phyloP scores from a whole-genome alignment of 2,113 vertebrate genomes.

The Hyaena hyaena region DNA sequence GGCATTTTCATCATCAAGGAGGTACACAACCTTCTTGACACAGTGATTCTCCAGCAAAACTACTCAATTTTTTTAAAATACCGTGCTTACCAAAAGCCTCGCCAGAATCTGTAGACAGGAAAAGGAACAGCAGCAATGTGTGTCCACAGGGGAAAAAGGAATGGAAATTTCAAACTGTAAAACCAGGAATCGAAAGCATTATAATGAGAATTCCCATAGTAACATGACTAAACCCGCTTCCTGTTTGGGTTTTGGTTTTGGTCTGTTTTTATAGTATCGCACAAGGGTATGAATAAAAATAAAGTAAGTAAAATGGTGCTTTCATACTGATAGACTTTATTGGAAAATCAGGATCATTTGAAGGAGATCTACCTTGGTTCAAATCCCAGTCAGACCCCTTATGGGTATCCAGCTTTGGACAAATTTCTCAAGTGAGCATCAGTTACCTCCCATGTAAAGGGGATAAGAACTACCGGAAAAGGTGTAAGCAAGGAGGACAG shows the following conservation, averaged over 20 bases:
- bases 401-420: not conserved
- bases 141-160: not conserved
- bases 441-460: not conserved
- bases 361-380: not conserved
- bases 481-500: not conserved
- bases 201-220: not conserved
- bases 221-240: not conserved
- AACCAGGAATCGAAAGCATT: not conserved
- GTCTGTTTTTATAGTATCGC: not conserved
- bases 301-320: not conserved
- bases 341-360: not conserved
- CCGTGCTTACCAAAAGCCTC: not conserved
- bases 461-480: not conserved
- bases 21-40: constrained; percentile 59
- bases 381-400: not conserved
- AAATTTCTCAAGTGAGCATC: not conserved
- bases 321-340: not conserved
- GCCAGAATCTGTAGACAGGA: not conserved
- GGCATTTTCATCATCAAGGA: constrained; percentile 67
- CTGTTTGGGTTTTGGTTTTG: not conserved
- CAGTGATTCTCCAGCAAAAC: constrained; percentile 44
- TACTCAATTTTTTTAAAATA: not conserved
- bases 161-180: not conserved
- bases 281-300: not conserved
- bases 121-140: not conserved